Evolutionary conservation across 2,797 vertebrate genomes (phyloP), one percentile per base, ranked within the genome.

Genomic region (Decapterus maruadsi): DNA sequence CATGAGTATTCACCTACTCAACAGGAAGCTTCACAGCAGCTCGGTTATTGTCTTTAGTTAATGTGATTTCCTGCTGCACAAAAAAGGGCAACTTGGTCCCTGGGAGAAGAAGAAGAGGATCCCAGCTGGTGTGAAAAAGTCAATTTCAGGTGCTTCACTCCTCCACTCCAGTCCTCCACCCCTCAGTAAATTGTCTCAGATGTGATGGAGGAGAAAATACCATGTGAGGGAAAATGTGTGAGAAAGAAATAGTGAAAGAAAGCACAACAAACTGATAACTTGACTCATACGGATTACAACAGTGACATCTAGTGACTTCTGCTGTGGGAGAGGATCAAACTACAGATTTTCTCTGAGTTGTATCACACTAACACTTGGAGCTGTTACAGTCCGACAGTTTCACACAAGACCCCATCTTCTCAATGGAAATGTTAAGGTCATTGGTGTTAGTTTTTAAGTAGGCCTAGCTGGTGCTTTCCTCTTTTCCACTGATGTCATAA

Each of bases 291-390:
- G 22, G 11, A 22, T 22, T 22, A 51, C 20, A 64, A 68, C 48
- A 75, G 63, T 26, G 89, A 69, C 89, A 88, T 68, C 88, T 85
- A 74, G 75, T 8, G 85, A 54, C 8, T 40, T 10, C 0, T 38
- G 1, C 7, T 2, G 43, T 45, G 43, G 14, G 16, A 7, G 43
- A 45, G 4, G 6, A 17, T 17, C 4, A 17, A 43, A 43, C 42
- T 6, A 43, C 4, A 5, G 1, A 16, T 14, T 45, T 17, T 46
- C 11, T 46, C 45, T 46, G 45, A 19, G 45, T 46, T 46, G 13
- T 43, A 43, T 43, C 12, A 43, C 42, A 43, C 42, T 14, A 8
- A 36, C 34, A 8, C 26, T 26, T 40, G 13, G 12, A 14, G 42
- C 42, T 43, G 42, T 43, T 43, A 14, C 12, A 43, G 12, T 43